A percentile compares a stretch with the other conserved stretches of the same genome.
These are phyloP conservation scores for Diceros bicornis DNA, from an alignment of 2,797 vertebrate species.

Conservation along the genomic window DNA sequence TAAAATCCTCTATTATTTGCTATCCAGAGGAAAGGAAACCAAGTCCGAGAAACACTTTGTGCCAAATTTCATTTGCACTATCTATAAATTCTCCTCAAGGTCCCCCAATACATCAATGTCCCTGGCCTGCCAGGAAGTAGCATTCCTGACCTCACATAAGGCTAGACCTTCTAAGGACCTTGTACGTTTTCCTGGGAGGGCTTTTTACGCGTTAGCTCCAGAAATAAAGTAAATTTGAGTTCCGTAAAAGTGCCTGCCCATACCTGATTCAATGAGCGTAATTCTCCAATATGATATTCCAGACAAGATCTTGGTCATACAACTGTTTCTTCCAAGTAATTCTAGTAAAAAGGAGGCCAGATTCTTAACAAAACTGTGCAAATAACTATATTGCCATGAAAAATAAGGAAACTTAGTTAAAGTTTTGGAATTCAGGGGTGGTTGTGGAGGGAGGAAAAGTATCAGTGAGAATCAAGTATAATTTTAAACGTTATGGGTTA, in stretches of 20 bases:
- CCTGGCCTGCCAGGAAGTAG: background rate
- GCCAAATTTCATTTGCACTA: conserved; percentile 27
- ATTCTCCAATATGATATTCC: background rate
- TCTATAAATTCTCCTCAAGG: background rate
- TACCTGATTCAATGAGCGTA: background rate
- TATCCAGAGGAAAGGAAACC: background rate
- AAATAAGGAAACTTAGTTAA: background rate
- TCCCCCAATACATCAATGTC: background rate
- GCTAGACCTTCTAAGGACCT: background rate
- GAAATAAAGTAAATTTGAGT: background rate
- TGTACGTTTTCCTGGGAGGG: background rate
- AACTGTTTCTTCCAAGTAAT: conserved; percentile 12
- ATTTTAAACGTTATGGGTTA: background rate
- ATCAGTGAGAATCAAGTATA: background rate
- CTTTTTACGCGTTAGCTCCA: background rate
- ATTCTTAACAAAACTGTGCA: background rate
- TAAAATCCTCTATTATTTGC: background rate
- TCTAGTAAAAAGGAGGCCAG: background rate
- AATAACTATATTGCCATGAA: conserved; percentile 13
- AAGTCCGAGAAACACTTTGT: background rate
- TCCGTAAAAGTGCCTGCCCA: background rate
- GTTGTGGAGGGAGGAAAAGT: background rate
- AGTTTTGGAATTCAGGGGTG: background rate
- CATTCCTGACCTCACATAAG: background rate
- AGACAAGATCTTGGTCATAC: background rate